A percentile compares a stretch with the other conserved stretches of the same genome.
Conservation (phyloP, 2,888 invertebrate genomes). For the Himalopsyche tibetana region DNA sequence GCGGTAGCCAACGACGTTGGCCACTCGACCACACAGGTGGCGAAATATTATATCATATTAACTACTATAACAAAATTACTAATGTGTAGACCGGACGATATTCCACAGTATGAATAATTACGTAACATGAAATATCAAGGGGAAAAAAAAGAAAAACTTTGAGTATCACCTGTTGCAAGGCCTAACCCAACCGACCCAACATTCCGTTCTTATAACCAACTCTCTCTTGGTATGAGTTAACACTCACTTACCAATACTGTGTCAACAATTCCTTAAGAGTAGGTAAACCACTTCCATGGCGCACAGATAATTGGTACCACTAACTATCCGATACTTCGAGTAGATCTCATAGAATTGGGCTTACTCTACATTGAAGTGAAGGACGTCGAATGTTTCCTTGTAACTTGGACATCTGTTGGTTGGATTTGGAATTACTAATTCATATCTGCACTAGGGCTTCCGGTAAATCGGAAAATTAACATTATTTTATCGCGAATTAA, state of each 20-base stretch:
- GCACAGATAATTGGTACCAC: not conserved
- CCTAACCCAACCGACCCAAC: slow-evolving; percentile 3
- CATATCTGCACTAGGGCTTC: no score
- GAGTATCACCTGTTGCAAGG: not conserved
- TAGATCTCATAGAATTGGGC: not conserved
- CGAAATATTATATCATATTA: no score
- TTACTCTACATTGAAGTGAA: not conserved
- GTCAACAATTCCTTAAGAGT: not conserved
- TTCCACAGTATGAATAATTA: no score
- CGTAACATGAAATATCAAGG: no score
- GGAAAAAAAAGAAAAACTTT: not conserved
- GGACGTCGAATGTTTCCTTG: not conserved
- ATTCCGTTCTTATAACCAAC: slow-evolving; percentile 14
- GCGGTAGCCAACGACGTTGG: no score
- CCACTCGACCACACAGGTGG: no score
- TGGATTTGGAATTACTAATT: not conserved
- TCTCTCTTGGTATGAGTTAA: not conserved
- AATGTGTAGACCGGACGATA: no score
- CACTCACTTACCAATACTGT: not conserved
- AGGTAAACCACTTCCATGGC: slow-evolving; percentile 11
- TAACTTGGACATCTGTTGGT: not conserved
- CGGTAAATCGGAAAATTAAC: no score
- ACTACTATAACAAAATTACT: no score
- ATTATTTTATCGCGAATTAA: no score
- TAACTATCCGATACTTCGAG: not conserved